A percentile compares a stretch with the other conserved stretches of the same genome.
phyloP scores from a whole-genome alignment of 2,888 invertebrate species.

The Prosopocoilus inquinatus region DNA sequence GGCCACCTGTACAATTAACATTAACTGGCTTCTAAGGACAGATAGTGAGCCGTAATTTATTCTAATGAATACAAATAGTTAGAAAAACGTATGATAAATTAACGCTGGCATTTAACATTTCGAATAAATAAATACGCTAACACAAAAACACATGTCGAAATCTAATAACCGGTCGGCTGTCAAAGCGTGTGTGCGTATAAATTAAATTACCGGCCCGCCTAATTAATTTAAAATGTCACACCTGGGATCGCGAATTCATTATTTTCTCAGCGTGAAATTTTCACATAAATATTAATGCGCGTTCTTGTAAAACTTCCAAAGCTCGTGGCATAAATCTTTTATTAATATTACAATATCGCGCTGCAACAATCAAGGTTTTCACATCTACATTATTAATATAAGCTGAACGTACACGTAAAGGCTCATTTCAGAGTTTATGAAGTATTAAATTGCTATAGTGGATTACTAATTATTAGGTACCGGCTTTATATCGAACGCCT shows the following conservation, averaged over 20 bases:
- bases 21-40: neutral
- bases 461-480: too few species aligned
- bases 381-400: too few species aligned
- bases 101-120: constrained; percentile 4
- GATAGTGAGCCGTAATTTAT: constrained; percentile 1
- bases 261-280: constrained; percentile 4
- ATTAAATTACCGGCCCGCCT: constrained; percentile 2
- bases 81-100: neutral
- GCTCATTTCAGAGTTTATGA: too few species aligned
- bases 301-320: neutral
- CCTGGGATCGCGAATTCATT: constrained; percentile 5
- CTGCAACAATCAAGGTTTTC: too few species aligned
- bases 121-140: neutral
- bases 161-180: constrained; percentile 2
- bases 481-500: too few species aligned
- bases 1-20: constrained; percentile 1
- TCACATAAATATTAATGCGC: constrained; percentile 3
- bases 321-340: too few species aligned
- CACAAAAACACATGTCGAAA: constrained; percentile 8
- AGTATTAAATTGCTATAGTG: too few species aligned
- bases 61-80: too few species aligned
- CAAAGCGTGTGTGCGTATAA: neutral
- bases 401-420: too few species aligned
- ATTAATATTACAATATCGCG: too few species aligned
- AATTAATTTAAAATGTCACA: constrained; percentile 18